Evolutionary conservation across 2,888 invertebrate species (phyloP).

Genomic region (Trypoxylon attenuatum): DNA sequence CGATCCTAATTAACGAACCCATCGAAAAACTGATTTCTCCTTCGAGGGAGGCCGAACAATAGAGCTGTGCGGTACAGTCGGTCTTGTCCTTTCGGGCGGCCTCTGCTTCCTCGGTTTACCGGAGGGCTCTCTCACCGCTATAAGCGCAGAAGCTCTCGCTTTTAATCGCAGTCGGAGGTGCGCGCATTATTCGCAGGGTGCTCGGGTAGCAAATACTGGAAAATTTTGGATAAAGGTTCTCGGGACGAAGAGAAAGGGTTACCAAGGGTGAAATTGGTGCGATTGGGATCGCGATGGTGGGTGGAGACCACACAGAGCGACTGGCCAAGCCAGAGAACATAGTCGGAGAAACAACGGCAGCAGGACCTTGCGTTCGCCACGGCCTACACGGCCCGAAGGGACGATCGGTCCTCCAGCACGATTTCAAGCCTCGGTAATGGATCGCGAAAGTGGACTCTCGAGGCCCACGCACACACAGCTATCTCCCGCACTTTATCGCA

Average conservation of each 20-base stretch:
- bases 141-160: constrained; percentile 5
- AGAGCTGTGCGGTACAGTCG: constrained; percentile 24
- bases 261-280: background rate
- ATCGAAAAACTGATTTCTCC: background rate
- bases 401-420: constrained; percentile 7
- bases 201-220: background rate
- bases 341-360: background rate
- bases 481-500: constrained; percentile 52
- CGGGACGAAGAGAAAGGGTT: background rate
- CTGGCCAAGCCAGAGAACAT: background rate
- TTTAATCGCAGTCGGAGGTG: constrained; percentile 2
- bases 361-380: background rate
- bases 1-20: constrained; percentile 5
- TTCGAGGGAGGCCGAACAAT: constrained; percentile 11
- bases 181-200: background rate
- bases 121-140: constrained; percentile 3
- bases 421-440: constrained; percentile 7
- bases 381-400: constrained; percentile 5
- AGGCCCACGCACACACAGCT: background rate
- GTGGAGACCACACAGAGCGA: background rate
- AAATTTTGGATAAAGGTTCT: background rate
- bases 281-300: background rate
- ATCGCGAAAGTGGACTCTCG: background rate
- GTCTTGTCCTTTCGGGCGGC: constrained; percentile 4
- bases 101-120: constrained; percentile 6